Base-by-base conservation (phyloP, 2,797 vertebrate species). In the Acanthurus tractus region DNA sequence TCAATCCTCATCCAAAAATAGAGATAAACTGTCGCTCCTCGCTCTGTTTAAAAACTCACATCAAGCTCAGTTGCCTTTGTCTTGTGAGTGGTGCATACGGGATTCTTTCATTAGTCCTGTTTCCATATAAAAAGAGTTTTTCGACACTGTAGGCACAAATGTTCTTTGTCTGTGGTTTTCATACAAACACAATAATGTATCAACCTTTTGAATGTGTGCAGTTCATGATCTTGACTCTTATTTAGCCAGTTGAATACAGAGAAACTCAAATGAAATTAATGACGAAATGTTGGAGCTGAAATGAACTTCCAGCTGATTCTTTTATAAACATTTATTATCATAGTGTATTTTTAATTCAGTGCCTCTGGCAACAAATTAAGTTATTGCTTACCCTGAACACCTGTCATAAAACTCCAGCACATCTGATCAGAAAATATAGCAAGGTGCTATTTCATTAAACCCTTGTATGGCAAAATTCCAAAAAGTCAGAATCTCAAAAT, bases 311-410 rank as follows among this genome's bases (percentile, higher is more conserved):
- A 52, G 56, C 34, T 61, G 36, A 29, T 71, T 73, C 44, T 66
- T 57, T 22, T 63, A 65, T 85, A 70, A 59, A 84, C 83, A 88
- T 84, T 79, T 77, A 87, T 78, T 65, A 78, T 70, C 40, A 73
- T 58, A 61, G 46, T 55, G 56, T 70, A 72, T 79, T 64, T 85
- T 82, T 69, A 78, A 86, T 80, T 44, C 45, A 61, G 68, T 40
- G 84, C 84, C 76, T 81, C 61, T 50, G 78, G 81, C 78, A 70
- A 70, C 50, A 34, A 66, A 84, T 81, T 70, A 69, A 72, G 68
- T 76, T 67, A 38, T 78, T 74, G 79, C 38, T 82, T 79, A 48
- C 54, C 36, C 61, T 40, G 56, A 68, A 75, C 65, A 77, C 46
- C 63, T 76, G 79, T 84, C 79, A 53, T 4, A 75, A 76, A 76